Evolutionary conservation across 2,888 invertebrate genomes (phyloP).

Genomic region (Buathra laborator): DNA sequence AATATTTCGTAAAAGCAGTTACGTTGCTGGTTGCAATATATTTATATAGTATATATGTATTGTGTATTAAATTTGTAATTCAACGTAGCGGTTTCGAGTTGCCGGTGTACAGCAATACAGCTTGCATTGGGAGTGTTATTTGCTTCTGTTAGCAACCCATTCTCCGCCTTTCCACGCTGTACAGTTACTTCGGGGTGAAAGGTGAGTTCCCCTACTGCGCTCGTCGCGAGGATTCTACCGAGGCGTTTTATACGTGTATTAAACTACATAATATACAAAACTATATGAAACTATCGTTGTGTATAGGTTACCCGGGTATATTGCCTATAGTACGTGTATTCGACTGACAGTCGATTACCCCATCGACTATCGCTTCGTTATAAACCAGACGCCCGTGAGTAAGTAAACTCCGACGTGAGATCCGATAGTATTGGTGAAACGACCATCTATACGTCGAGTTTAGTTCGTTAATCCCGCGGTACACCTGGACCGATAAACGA

Average conservation of each 20-base stretch:
- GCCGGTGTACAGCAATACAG: slow-evolving; percentile 38
- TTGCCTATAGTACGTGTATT: slow-evolving; percentile 16
- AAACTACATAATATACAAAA: slow-evolving; percentile 26
- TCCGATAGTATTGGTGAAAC: slow-evolving; percentile 11
- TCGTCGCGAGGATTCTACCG: slow-evolving; percentile 55
- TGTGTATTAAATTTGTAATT: slow-evolving; percentile 40
- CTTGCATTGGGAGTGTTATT: slow-evolving; percentile 67
- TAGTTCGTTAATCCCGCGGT: slow-evolving; percentile 57
- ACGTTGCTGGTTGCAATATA: slow-evolving; percentile 1
- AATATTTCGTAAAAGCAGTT: slow-evolving; percentile 36
- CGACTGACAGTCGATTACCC: slow-evolving; percentile 69
- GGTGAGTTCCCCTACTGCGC: slow-evolving; percentile 72
- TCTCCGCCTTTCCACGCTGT: slow-evolving; percentile 75
- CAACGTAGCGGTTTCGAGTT: slow-evolving; percentile 61
- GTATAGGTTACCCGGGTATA: neutral
- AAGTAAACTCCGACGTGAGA: slow-evolving; percentile 38
- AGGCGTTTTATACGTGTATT: slow-evolving; percentile 30
- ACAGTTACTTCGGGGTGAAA: slow-evolving; percentile 80
- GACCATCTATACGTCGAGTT: neutral
- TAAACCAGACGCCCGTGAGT: slow-evolving; percentile 51
- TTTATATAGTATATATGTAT: neutral
- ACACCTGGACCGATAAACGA: slow-evolving; percentile 32
- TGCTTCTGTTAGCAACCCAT: slow-evolving; percentile 73
- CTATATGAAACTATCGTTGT: slow-evolving; percentile 24
- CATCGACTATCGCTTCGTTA: slow-evolving; percentile 66